Conservation (phyloP, 2,797 vertebrate species). For the Arnoldichthys spilopterus region DNA sequence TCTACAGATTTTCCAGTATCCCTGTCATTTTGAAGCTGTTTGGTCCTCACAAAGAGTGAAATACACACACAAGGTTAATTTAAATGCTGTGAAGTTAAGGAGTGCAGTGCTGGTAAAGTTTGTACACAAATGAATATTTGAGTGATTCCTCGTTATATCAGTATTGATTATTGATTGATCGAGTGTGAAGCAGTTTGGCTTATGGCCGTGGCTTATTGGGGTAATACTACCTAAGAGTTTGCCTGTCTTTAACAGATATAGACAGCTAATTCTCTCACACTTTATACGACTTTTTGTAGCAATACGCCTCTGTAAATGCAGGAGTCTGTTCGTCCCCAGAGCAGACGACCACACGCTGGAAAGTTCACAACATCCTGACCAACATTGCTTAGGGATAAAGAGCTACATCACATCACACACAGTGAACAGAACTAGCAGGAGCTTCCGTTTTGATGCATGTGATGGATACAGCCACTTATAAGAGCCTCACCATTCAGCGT, state of each 20-base stretch:
- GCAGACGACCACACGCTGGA: constrained; percentile 17
- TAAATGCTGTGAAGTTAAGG: constrained; percentile 46
- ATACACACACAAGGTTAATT: constrained; percentile 26
- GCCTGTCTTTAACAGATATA: constrained; percentile 69
- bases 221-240: constrained; percentile 77
- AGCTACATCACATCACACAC: constrained; percentile 7
- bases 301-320: constrained; percentile 75
- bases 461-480: neutral
- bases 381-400: neutral
- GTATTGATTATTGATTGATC: constrained; percentile 69
- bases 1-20: no score
- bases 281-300: constrained; percentile 75
- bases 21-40: no score
- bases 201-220: constrained; percentile 73
- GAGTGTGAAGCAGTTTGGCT: constrained; percentile 60
- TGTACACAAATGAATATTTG: constrained; percentile 72
- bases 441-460: constrained; percentile 1
- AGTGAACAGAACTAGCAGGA: neutral
- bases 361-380: neutral
- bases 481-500: neutral
- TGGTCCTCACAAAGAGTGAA: no score
- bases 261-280: neutral
- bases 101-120: constrained; percentile 41
- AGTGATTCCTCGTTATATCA: constrained; percentile 73
- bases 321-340: constrained; percentile 23